Base-by-base conservation (phyloP, 2,113 vertebrate genomes). In the Elephantulus edwardii region DNA sequence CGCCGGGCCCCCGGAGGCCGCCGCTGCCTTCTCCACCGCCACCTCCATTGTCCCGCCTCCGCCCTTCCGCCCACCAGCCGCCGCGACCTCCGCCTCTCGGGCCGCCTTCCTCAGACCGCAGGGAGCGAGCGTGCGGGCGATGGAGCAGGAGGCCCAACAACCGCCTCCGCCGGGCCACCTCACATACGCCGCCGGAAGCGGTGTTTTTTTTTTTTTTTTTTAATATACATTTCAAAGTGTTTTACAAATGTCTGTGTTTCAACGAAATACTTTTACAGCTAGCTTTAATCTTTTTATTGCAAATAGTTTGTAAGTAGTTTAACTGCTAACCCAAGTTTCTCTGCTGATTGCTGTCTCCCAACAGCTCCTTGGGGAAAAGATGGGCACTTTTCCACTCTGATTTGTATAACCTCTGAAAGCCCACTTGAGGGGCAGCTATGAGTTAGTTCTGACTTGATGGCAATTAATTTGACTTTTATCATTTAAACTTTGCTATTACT, bases 1-100 rank as follows among this genome's bases (percentile, higher is more conserved):
- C 87, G 89, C 60, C 40, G 92, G 93, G 20, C 89, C 95, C 78
- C 86, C 93, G 66, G 96, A 91, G 56, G 81, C 46, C 13, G 91
- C 86, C 16, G 86, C 96, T 91, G 97, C 90, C 88, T 97, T 97
- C 96, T 97, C 97, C 88, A 94, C 91, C 42, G 83, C 94, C 93
- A 93, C 94, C 94, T 94, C 89, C 92, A 94, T 94, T 92, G 89
- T 93, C 96, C 95, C 95, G 96, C 91, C 90, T 54, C 91, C 88
- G 54, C 92, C 86, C 42, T 94, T 77, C 85, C 52, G 81, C 88
- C 79, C 78, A 90, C 94, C 94, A 62, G 87, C 92, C 64, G 86
- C 80, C 90, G 77, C 89, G 74, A 90, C 85, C 93, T 83, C 80
- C 88, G 44, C 58, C 58, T 14, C 52, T 26, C 48, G 44, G 44